Evolutionary conservation across 2,797 vertebrate species (phyloP).

Genomic region (Chaetophractus vellerosus): DNA sequence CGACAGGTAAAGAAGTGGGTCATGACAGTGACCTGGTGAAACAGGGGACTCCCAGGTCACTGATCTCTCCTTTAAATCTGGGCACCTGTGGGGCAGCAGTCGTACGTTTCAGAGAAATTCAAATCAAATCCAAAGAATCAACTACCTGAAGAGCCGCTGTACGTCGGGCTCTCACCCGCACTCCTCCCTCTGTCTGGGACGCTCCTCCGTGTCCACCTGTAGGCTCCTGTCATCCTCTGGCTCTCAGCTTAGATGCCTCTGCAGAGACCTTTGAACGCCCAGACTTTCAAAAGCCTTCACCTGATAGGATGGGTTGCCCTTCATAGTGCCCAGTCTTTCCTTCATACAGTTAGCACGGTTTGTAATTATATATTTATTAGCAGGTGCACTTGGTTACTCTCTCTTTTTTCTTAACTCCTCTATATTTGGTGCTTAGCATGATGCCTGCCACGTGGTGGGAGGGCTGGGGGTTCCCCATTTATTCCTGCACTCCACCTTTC

Average conservation of each 20-base stretch:
- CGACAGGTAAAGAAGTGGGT: background rate
- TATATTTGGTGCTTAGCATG: background rate
- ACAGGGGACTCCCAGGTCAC: background rate
- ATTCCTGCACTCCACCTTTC: fast-evolving
- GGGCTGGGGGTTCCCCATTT: too few relatives aligned
- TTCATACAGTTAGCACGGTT: background rate
- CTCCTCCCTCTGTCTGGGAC: background rate
- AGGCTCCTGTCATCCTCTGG: background rate
- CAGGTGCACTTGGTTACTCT: background rate
- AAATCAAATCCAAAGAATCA: background rate
- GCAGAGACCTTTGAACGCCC: background rate
- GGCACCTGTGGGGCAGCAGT: background rate
- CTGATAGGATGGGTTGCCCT: too few relatives aligned
- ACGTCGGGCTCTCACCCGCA: background rate
- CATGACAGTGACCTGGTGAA: background rate
- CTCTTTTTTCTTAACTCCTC: background rate
- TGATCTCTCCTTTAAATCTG: background rate
- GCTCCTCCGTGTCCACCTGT: too few relatives aligned
- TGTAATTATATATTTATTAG: background rate
- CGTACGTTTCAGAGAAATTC: background rate
- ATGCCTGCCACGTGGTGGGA: fast-evolving
- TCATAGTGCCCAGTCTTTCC: background rate
- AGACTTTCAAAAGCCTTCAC: too few relatives aligned
- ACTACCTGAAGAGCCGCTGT: background rate
- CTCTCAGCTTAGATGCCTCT: background rate